phyloP scores from a whole-genome alignment of 2,113 vertebrate genomes.

The Columba livia region DNA sequence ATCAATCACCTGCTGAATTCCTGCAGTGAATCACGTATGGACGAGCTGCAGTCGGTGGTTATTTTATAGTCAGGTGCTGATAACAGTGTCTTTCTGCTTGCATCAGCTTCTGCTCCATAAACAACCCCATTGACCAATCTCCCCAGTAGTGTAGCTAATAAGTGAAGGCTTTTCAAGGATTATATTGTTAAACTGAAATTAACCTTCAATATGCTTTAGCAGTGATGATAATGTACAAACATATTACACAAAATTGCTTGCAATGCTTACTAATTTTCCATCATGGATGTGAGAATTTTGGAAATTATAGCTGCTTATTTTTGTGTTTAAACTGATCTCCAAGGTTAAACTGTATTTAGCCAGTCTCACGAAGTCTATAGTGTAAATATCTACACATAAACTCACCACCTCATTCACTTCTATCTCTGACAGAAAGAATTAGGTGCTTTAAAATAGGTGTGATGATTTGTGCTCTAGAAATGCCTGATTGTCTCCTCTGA shows the following conservation, averaged over 20 bases:
- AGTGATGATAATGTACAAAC: background rate
- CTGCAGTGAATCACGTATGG: conserved; percentile 1
- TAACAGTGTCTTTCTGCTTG: conserved; percentile 12
- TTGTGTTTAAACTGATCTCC: background rate
- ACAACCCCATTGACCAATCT: conserved; percentile 20
- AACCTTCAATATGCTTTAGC: background rate
- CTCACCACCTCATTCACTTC: background rate
- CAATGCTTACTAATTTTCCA: background rate
- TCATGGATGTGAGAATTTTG: background rate
- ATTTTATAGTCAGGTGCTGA: conserved; percentile 12
- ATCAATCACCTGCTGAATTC: conserved; percentile 45
- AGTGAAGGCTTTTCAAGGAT: conserved; percentile 13
- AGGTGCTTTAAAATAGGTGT: background rate
- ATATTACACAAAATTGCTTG: background rate
- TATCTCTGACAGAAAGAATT: background rate
- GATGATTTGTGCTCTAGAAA: background rate
- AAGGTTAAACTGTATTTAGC: background rate
- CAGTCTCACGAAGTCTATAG: background rate
- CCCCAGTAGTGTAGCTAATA: background rate
- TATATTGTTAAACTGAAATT: conserved; percentile 21
- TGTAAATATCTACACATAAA: background rate
- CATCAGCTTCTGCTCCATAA: background rate
- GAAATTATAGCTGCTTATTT: background rate
- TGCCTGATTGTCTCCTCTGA: background rate
- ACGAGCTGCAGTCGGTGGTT: background rate